Base-by-base conservation (phyloP, 2,888 invertebrate genomes). In the Scrobipalpa costella region DNA sequence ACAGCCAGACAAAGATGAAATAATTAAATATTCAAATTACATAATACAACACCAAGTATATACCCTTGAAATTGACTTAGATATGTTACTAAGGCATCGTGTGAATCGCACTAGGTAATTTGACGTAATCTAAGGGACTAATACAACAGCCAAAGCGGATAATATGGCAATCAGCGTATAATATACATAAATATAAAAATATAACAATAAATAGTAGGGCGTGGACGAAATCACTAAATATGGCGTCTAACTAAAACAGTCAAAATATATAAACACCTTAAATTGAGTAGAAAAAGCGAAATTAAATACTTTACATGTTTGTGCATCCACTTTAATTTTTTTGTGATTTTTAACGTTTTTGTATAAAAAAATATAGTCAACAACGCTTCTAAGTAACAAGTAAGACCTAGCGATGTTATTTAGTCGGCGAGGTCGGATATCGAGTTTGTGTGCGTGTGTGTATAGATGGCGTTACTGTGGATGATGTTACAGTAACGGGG, bases 31-130 rank as follows among this genome's bases (percentile, higher is more conserved):
- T 13, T 40, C 40, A 66, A 70, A 73, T 55, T 74, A 73, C 73
- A 77, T 73, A 71, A 69, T 80, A 86, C 83, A 86, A 85, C 81
- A 81, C 73, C 79, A 77, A 66, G 72, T 74, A 81, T 77, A 82
- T 82, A 85, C 79, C 82, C 81, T 86, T 80, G 78, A 87, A 87
- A 90, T 88, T 90, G 90, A 91, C 91, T 91, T 91, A 90, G 91
- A 91, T 90, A 89, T 90, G 90, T 90, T 90, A 90, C 86, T 90
- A 91, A 91, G 91, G 91, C 91, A 91, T 86, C 91, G 80, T 86
- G 91, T 91, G 91, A 91, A 91, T 85, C 88, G 90, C 90, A 86
- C 90, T 90, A 87, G 82, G 83, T 84, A 83, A 83, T 81, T 85
- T 82, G 84, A 83, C 82, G 84, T 83, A 80, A 77, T 79, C 79